A percentile compares a stretch with the other conserved stretches of the same genome.
Evolutionary conservation across 2,797 vertebrate species (phyloP).

Genomic region (Phrynocephalus guinanensis): DNA sequence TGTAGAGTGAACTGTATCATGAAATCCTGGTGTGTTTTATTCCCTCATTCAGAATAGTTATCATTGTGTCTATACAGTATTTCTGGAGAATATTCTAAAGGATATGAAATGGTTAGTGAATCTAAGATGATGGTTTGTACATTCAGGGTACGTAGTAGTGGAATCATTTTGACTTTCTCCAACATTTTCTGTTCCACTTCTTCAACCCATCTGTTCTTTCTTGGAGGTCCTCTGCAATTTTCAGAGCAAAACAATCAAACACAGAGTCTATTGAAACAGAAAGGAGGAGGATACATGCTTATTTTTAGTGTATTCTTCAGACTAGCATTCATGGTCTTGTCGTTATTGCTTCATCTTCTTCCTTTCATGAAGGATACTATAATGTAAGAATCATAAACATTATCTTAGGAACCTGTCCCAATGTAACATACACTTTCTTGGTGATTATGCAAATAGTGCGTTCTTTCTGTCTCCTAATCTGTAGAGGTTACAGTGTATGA

Average conservation of each 20-base stretch:
- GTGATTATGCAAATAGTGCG: not conserved
- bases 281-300: not conserved
- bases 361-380: not conserved
- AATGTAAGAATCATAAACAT: not conserved
- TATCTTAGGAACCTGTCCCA: not conserved
- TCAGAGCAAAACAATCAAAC: not conserved
- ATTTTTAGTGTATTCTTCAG: not conserved
- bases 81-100: not conserved
- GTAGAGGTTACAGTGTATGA: not conserved
- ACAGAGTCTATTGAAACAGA: not conserved
- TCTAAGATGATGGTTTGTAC: not conserved
- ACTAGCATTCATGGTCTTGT: not conserved
- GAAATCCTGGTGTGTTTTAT: not conserved
- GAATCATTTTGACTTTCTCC: not conserved
- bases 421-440: not conserved
- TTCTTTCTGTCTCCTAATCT: conserved; percentile 1
- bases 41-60: not conserved
- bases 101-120: not conserved
- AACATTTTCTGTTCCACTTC: not conserved
- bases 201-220: not conserved
- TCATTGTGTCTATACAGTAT: not conserved
- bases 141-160: not conserved
- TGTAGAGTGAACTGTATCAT: not conserved
- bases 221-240: not conserved
- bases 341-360: not conserved